These are phyloP conservation scores for Miichthys miiuy DNA, from an alignment of 2,797 vertebrate genomes.

Conservation along the genomic window DNA sequence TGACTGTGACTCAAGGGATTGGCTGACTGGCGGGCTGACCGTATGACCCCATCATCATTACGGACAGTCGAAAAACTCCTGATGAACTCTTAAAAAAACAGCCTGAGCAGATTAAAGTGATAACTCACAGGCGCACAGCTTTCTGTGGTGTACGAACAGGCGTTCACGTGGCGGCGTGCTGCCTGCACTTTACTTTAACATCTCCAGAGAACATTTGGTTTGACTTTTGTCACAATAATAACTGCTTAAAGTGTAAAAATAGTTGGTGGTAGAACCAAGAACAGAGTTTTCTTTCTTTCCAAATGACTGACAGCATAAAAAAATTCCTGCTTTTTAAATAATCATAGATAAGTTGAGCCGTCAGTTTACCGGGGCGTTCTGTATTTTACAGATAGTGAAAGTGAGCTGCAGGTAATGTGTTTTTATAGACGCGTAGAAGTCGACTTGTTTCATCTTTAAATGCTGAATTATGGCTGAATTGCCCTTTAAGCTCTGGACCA, in stretches of 20 bases:
- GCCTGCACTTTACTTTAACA: neutral
- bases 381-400: slow-evolving; percentile 33
- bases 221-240: slow-evolving; percentile 3
- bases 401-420: slow-evolving; percentile 28
- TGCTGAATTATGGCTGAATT: slow-evolving; percentile 19
- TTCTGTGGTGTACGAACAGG: neutral
- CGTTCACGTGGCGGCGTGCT: neutral
- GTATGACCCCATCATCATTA: slow-evolving; percentile 56
- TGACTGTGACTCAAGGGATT: slow-evolving; percentile 54
- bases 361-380: slow-evolving; percentile 5
- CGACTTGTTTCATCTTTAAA: slow-evolving; percentile 40
- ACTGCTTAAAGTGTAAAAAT: slow-evolving; percentile 29
- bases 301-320: slow-evolving; percentile 28
- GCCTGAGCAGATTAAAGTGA: slow-evolving; percentile 8
- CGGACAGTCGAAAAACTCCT: slow-evolving; percentile 19
- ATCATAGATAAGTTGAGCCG: neutral
- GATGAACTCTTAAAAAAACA: slow-evolving; percentile 33
- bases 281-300: neutral
- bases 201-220: slow-evolving; percentile 5
- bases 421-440: neutral
- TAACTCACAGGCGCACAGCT: neutral
- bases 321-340: neutral
- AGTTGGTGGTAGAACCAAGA: neutral
- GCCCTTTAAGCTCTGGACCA: slow-evolving; percentile 40
- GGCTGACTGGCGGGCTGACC: slow-evolving; percentile 46